Evolutionary conservation across 2,113 vertebrate species (phyloP).

Genomic region (Rhinichthys klamathensis): DNA sequence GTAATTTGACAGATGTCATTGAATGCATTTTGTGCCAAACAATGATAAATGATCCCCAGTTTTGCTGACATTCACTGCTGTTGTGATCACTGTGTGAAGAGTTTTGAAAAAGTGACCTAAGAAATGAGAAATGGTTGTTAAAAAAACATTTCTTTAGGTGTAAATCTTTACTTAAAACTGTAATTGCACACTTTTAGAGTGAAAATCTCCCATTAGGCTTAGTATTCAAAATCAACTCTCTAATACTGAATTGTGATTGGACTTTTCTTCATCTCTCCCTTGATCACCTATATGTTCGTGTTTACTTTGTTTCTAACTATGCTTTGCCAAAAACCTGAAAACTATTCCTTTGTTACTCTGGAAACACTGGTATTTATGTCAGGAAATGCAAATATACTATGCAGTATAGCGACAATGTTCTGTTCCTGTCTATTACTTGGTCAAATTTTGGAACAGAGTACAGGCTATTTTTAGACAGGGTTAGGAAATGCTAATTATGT

Average conservation of each 20-base stretch:
- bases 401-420: neutral
- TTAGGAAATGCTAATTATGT: neutral
- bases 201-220: no score
- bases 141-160: no score
- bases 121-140: no score
- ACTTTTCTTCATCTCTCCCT: neutral
- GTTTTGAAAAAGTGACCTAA: no score
- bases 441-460: neutral
- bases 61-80: no score
- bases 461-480: neutral
- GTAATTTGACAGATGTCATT: no score
- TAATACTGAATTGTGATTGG: neutral
- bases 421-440: neutral
- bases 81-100: no score
- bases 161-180: no score
- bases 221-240: neutral
- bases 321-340: neutral
- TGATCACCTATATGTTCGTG: neutral
- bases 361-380: neutral
- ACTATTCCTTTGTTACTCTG: neutral
- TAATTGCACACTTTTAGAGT: no score
- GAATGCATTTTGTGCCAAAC: no score
- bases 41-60: no score
- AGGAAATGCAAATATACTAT: neutral
- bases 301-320: neutral